Percentiles rank a stretch among this genome's conserved stretches.
These are phyloP conservation scores for Nannoperca obscura DNA, from an alignment of 2,797 vertebrate genomes.

Conservation along the genomic window DNA sequence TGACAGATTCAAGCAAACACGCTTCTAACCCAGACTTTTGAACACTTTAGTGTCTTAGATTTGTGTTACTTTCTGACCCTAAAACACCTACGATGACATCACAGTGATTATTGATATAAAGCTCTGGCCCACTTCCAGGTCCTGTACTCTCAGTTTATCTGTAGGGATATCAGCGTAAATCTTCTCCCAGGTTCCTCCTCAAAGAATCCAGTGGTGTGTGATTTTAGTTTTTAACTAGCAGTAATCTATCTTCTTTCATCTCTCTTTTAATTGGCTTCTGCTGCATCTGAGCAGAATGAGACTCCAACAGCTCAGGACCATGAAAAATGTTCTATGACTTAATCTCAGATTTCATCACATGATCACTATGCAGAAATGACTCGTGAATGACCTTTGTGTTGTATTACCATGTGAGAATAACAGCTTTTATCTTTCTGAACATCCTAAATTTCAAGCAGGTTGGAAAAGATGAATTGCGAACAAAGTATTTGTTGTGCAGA, in stretches of 20 bases:
- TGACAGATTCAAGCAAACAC: not conserved
- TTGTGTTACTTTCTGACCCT: not conserved
- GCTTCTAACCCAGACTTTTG: not conserved
- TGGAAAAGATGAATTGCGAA: not conserved
- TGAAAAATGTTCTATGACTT: slow-evolving; percentile 16
- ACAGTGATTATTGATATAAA: not conserved
- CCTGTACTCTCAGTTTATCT: slow-evolving; percentile 8
- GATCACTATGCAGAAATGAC: not conserved
- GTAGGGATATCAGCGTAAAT: slow-evolving; percentile 12
- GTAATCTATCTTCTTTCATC: slow-evolving; percentile 49
- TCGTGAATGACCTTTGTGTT: not conserved
- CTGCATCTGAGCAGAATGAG: not conserved
- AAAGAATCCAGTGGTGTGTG: slow-evolving; percentile 6
- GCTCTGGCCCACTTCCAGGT: slow-evolving; percentile 35
- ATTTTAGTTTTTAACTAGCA: slow-evolving; percentile 18
- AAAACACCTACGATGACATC: not conserved
- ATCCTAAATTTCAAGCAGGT: not conserved
- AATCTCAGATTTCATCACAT: slow-evolving; percentile 32
- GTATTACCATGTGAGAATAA: not conserved
- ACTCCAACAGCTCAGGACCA: not conserved
- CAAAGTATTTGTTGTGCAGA: not conserved
- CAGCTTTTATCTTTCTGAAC: not conserved
- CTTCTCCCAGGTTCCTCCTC: slow-evolving; percentile 10
- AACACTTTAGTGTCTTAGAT: not conserved
- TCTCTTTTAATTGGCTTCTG: slow-evolving; percentile 39